A percentile compares a stretch with the other conserved stretches of the same genome.
These are phyloP conservation scores for Conomelus anceps DNA, from an alignment of 2,888 invertebrate species.

Conservation along the genomic window DNA sequence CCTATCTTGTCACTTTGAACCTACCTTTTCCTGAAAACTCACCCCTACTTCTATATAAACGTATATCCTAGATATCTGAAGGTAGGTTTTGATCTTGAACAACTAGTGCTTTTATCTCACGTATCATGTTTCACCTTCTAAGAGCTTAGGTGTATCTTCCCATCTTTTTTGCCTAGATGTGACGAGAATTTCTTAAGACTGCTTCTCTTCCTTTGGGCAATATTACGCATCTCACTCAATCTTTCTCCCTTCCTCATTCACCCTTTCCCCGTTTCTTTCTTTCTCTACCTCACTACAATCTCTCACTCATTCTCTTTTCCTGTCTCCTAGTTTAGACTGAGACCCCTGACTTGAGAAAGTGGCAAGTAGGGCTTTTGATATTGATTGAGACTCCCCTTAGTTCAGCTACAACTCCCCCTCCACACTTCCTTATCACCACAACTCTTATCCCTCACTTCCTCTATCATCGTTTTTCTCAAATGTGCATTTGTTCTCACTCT, in stretches of 20 bases:
- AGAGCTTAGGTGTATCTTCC: no score
- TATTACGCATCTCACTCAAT: neutral
- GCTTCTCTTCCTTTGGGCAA: neutral
- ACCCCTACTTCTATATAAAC: neutral
- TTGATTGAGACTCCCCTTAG: neutral
- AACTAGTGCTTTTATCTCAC: neutral
- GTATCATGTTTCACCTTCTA: neutral
- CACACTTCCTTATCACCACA: no score
- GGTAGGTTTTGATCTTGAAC: neutral
- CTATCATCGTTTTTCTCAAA: neutral
- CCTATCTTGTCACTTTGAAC: no score
- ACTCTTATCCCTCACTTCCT: neutral
- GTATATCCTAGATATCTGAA: neutral
- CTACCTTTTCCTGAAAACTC: no score
- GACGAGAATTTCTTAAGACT: neutral
- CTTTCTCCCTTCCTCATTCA: neutral
- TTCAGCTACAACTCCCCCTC: conserved; percentile 4
- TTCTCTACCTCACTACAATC: neutral
- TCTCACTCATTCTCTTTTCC: no score
- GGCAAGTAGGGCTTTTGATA: neutral
- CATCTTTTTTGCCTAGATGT: neutral
- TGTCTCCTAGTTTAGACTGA: neutral
- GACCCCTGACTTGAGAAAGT: neutral
- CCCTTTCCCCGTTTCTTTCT: neutral
- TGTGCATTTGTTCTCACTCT: neutral